Base-by-base conservation (phyloP, 2,888 invertebrate species). In the Mylabris sibirica region DNA sequence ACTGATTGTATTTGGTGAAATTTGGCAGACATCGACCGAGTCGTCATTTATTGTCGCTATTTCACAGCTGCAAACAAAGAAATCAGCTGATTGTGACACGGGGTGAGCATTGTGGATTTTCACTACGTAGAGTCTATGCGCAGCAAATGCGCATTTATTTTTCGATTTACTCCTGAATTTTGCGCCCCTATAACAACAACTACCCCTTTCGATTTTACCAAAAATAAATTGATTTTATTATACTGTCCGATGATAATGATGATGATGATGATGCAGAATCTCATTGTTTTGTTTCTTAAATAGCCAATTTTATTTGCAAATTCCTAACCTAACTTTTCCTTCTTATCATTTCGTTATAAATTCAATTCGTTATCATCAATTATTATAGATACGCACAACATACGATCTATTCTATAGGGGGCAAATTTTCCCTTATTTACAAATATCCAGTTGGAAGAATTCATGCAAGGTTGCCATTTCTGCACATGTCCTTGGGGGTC, bases 61-160 rank as follows among this genome's bases (percentile, higher is more conserved):
- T 71, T 62, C 65, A 63, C 59, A 69, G 22, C 69, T 72, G 85
- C 89, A 90, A 91, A 92, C 92, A 92, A 92, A 92, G 91, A 90
- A 90, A 91, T 91, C 92, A 92, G 92, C 92, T 92, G 92, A 91
- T 92, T 89, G 72, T 81, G 81, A 82, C 82, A 82, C 76, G 76
- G 78, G 79, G 77, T 75, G 74, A 74, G 72, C 67, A 53, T 53
- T 22, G 2, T 59, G 70, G 60, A 59, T 67, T 65, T 35, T 30
- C 30, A 8, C 30, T 30, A 30, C 20, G 12, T 35, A 38, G 17
- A 53, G 49, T 53, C 20, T 53, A 11, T 53, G 49, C 34, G 34
- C 34, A 35, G 38, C 60, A 60, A 60, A 35, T 60, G 60, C 60
- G 60, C 60, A 60, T 60, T 30, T 38, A 3, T 20, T 59, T 61